Evolutionary conservation across 2,113 vertebrate genomes (phyloP).

Genomic region (Limnothrissa miodon): DNA sequence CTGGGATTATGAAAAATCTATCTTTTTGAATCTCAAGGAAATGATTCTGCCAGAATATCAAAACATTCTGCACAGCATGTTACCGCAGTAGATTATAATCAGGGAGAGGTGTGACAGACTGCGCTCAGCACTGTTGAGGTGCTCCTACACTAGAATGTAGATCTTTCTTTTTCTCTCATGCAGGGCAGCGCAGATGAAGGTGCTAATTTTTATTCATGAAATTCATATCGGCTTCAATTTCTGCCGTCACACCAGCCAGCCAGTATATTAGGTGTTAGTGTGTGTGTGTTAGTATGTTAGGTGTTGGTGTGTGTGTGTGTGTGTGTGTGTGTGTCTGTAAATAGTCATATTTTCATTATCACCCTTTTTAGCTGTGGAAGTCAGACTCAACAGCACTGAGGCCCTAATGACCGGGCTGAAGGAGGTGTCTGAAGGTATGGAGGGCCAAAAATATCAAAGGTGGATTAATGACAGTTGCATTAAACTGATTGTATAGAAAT

Average conservation of each 20-base stretch:
- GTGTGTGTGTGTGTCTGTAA: neutral
- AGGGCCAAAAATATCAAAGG: neutral
- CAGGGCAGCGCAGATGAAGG: neutral
- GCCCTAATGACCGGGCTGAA: neutral
- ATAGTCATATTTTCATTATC: neutral
- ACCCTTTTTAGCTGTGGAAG: neutral
- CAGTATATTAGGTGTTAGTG: too few relatives aligned
- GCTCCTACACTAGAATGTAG: neutral
- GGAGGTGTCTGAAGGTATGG: slow-evolving; percentile 14
- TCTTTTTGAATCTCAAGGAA: slow-evolving; percentile 3
- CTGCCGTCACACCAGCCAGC: neutral
- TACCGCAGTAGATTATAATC: neutral
- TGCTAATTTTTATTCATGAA: slow-evolving; percentile 19
- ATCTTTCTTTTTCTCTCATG: neutral
- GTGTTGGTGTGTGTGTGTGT: too few relatives aligned
- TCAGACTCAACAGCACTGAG: neutral
- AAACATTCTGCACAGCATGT: slow-evolving; percentile 4
- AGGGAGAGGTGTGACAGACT: neutral
- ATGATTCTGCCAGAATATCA: neutral
- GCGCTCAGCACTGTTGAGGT: neutral
- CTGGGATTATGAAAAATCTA: neutral
- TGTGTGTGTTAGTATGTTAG: too few relatives aligned
- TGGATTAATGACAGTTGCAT: neutral
- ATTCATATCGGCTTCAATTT: neutral
- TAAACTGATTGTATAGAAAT: neutral